A percentile compares a stretch with the other conserved stretches of the same genome.
These are phyloP conservation scores for Coreius guichenoti DNA, from an alignment of 2,797 vertebrate species.

Conservation along the genomic window DNA sequence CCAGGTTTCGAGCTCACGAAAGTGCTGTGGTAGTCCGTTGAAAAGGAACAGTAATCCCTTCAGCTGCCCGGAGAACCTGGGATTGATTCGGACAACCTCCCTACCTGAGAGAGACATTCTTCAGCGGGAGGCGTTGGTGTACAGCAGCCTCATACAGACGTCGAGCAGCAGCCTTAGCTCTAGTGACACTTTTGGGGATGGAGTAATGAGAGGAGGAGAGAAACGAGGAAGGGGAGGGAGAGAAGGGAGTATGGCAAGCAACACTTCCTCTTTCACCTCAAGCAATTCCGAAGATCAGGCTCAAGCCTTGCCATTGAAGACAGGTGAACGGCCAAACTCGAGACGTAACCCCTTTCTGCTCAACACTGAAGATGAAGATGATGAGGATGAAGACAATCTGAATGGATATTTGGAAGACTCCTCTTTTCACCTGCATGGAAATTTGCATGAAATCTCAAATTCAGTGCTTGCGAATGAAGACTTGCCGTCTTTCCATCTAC, in stretches of 20 bases:
- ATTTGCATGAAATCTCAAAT: constrained; percentile 61
- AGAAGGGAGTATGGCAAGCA: constrained; percentile 74
- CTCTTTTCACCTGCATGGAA: constrained; percentile 81
- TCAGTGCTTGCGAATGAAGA: constrained; percentile 54
- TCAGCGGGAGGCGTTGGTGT: constrained; percentile 88
- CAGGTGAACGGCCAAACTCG: constrained; percentile 65
- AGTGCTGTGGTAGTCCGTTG: constrained; percentile 76
- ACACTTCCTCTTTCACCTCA: constrained; percentile 78
- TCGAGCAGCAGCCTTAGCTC: constrained; percentile 63
- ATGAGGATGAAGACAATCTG: constrained; percentile 76
- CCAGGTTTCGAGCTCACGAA: constrained; percentile 85
- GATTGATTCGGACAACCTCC: constrained; percentile 82
- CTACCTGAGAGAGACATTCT: constrained; percentile 89
- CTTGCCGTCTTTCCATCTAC: constrained; percentile 72
- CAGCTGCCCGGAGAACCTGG: constrained; percentile 85
- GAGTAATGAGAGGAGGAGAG: constrained; percentile 58
- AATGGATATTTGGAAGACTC: constrained; percentile 82
- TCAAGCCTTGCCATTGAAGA: constrained; percentile 60
- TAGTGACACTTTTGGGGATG: constrained; percentile 53
- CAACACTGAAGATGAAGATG: constrained; percentile 81
- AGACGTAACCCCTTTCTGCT: constrained; percentile 92
- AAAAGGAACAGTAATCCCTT: constrained; percentile 87
- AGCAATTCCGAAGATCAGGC: constrained; percentile 79
- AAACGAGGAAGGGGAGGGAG: constrained; percentile 56
- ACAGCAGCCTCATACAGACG: constrained; percentile 86